Evolutionary conservation across 1,140 invertebrate genomes (phyloP).

Genomic region (Sitophilus oryzae): DNA sequence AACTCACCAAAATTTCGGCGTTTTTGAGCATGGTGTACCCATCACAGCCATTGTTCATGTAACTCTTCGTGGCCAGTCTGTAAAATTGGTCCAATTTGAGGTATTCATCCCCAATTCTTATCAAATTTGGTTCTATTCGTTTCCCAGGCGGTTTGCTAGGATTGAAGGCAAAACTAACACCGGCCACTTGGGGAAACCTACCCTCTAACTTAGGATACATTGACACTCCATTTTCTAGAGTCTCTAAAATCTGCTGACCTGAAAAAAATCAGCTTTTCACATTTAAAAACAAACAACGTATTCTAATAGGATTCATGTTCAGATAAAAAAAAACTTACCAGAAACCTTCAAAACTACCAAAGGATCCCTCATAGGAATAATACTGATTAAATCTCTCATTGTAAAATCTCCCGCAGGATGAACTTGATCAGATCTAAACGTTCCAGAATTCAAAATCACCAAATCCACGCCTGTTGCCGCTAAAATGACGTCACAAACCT

Average conservation of each 20-base stretch:
- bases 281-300: conserved; percentile 12
- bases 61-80: conserved; percentile 74
- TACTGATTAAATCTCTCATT: conserved; percentile 72
- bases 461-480: conserved; percentile 77
- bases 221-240: conserved; percentile 71
- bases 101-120: conserved; percentile 80
- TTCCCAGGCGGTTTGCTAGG: conserved; percentile 62
- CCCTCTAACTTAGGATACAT: conserved; percentile 77
- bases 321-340: conserved; percentile 19
- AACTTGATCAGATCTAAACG: conserved; percentile 71
- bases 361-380: conserved; percentile 80
- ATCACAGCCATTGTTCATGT: conserved; percentile 73
- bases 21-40: conserved; percentile 75
- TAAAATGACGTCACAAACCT: conserved; percentile 75
- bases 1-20: conserved; percentile 50
- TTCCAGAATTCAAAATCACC: conserved; percentile 82
- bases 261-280: conserved; percentile 31
- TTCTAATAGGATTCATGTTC: neutral
- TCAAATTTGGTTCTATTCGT: conserved; percentile 63
- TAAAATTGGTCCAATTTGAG: conserved; percentile 67
- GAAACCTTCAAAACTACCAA: conserved; percentile 64
- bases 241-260: conserved; percentile 63
- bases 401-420: conserved; percentile 76
- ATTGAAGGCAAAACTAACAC: conserved; percentile 80
- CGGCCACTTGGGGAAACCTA: conserved; percentile 75